Percentiles rank a stretch among this genome's conserved stretches.
Evolutionary conservation across 1,140 invertebrate genomes (phyloP).

Genomic region (Plutomurus gul): DNA sequence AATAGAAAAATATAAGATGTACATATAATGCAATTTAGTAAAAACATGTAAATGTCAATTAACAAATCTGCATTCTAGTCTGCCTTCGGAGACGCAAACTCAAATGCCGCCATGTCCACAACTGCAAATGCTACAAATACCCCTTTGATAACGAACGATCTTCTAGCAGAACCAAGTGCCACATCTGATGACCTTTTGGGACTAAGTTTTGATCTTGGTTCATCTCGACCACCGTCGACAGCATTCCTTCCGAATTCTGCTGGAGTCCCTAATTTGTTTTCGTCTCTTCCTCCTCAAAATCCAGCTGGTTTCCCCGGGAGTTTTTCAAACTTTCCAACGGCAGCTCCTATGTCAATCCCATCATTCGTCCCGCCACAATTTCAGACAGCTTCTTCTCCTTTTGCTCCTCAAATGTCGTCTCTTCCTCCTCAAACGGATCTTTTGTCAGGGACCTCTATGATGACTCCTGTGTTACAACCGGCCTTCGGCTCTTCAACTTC

Average conservation of each 20-base stretch:
- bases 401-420: not conserved
- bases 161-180: not conserved
- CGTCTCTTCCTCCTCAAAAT: not conserved
- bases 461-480: constrained; percentile 36
- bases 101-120: constrained; percentile 2
- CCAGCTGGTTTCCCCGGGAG: too few species aligned
- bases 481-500: not conserved
- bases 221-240: not conserved
- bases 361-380: not conserved
- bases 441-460: not conserved
- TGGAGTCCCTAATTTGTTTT: not conserved
- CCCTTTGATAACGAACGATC: too few species aligned
- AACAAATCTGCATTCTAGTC: too few species aligned
- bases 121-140: not conserved
- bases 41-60: too few species aligned
- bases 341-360: not conserved
- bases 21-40: too few species aligned
- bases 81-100: constrained; percentile 30
- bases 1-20: too few species aligned
- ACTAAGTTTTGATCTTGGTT: constrained; percentile 32
- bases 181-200: constrained; percentile 36
- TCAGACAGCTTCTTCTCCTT: constrained; percentile 5
- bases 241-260: not conserved
- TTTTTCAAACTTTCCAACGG: not conserved
- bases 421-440: not conserved